These are phyloP conservation scores for Nomada ferruginata DNA, from an alignment of 2,888 invertebrate species.

Conservation along the genomic window DNA sequence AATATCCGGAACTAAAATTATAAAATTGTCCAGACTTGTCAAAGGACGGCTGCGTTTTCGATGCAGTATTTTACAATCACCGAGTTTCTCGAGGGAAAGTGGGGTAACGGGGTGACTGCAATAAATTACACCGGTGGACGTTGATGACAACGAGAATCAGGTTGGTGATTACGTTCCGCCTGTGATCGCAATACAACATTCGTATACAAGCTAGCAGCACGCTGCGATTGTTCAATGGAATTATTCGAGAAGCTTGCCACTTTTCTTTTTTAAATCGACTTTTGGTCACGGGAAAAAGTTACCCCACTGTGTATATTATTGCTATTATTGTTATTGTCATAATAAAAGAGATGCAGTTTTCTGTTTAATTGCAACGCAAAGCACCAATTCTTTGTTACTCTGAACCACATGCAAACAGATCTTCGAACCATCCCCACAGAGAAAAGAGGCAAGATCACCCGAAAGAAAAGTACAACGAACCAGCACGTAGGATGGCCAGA, in stretches of 20 bases:
- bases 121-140: constrained; percentile 31
- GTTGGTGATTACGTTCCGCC: constrained; percentile 18
- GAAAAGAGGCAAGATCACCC: not conserved
- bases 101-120: constrained; percentile 1
- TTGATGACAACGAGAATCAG: constrained; percentile 36
- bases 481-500: not conserved
- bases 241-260: not conserved
- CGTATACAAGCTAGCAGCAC: not conserved
- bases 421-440: not conserved
- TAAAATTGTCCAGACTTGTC: constrained; percentile 30
- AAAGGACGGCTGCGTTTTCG: constrained; percentile 32
- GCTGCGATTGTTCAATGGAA: constrained; percentile 8
- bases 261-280: not conserved
- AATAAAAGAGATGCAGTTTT: no score
- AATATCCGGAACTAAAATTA: no score
- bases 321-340: not conserved
- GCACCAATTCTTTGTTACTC: no score
- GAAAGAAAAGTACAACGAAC: constrained; percentile 31
- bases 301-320: not conserved
- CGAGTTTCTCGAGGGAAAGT: constrained; percentile 42
- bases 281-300: not conserved
- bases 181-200: constrained; percentile 29
- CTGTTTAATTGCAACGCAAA: no score
- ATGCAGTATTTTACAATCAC: constrained; percentile 45
- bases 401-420: no score